phyloP scores from a whole-genome alignment of 2,797 vertebrate species.

The Halcyon chelicuti region DNA sequence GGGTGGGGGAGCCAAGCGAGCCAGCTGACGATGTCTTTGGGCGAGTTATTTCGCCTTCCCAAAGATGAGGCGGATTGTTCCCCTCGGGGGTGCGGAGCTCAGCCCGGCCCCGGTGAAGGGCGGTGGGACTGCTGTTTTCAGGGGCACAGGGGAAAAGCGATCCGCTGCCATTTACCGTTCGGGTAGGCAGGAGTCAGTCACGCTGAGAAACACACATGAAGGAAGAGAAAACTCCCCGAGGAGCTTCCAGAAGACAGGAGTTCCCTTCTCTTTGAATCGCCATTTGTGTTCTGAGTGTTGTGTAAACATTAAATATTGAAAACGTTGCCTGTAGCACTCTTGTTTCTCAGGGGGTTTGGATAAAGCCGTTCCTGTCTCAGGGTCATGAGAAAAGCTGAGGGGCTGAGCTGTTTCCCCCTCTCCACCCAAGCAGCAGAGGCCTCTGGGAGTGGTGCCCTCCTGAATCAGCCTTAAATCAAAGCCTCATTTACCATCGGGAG shows the following conservation, averaged over 20 bases:
- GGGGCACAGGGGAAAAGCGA: fast-evolving
- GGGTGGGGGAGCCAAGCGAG: no score
- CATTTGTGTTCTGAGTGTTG: not conserved
- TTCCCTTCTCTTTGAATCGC: not conserved
- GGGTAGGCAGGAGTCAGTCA: not conserved
- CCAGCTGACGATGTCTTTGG: no score
- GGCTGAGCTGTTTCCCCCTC: not conserved
- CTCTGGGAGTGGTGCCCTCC: not conserved
- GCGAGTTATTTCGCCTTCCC: not conserved
- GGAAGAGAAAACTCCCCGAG: not conserved
- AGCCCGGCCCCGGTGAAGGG: fast-evolving
- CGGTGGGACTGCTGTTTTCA: not conserved
- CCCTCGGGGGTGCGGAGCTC: not conserved
- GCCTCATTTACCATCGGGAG: not conserved
- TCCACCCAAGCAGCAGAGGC: not conserved
- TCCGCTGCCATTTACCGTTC: fast-evolving
- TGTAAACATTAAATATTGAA: conserved; percentile 46
- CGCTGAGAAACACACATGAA: not conserved
- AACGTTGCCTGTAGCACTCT: not conserved
- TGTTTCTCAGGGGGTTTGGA: not conserved
- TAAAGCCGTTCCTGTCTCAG: not conserved
- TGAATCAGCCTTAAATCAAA: not conserved
- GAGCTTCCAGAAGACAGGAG: not conserved
- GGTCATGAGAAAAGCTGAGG: not conserved
- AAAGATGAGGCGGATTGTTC: not conserved